These are phyloP conservation scores for Colostygia pectinataria DNA, from an alignment of 2,888 invertebrate species.

Conservation along the genomic window DNA sequence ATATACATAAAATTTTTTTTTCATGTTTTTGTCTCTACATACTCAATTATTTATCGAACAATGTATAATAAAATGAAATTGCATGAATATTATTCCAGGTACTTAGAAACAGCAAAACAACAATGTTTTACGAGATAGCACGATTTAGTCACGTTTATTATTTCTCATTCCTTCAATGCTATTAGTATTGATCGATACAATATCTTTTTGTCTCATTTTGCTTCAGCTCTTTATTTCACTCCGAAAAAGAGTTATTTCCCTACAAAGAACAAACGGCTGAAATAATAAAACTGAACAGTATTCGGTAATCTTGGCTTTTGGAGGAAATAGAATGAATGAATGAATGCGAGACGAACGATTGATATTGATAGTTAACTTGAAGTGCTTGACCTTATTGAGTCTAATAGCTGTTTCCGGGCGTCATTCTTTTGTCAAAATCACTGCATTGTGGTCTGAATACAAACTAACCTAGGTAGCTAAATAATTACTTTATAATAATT, in stretches of 20 bases:
- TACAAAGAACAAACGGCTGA: not conserved
- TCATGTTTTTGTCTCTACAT: too few species aligned
- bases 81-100: too few species aligned
- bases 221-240: not conserved
- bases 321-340: not conserved
- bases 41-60: too few species aligned
- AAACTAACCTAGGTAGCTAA: too few species aligned
- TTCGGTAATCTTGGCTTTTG: conserved; percentile 2
- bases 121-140: not conserved
- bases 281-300: conserved; percentile 1
- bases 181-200: not conserved
- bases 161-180: not conserved
- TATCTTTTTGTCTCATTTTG: not conserved
- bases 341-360: not conserved
- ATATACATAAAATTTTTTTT: too few species aligned
- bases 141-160: not conserved
- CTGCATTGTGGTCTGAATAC: too few species aligned
- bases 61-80: too few species aligned
- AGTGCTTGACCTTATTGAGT: conserved; percentile 1
- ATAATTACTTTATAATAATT: too few species aligned
- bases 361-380: conserved; percentile 3
- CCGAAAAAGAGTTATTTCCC: not conserved
- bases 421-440: too few species aligned
- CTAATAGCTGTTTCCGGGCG: too few species aligned
- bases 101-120: not conserved